A percentile compares a stretch with the other conserved stretches of the same genome.
Evolutionary conservation across 2,113 vertebrate genomes (phyloP).

Genomic region (Octodon degus): DNA sequence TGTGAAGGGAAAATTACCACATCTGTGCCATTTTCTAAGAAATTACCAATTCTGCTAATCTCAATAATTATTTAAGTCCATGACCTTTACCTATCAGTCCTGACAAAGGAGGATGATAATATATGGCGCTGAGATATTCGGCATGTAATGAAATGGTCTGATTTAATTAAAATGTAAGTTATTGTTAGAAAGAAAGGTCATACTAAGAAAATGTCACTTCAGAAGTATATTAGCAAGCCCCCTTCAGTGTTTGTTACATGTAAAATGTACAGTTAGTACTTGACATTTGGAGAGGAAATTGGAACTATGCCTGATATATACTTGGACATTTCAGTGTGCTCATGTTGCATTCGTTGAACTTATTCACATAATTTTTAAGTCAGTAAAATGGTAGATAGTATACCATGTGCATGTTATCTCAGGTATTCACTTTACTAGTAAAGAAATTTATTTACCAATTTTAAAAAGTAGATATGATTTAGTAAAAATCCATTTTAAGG

Average conservation of each 20-base stretch:
- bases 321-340: slow-evolving; percentile 80
- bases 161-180: slow-evolving; percentile 90
- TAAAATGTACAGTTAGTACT: slow-evolving; percentile 84
- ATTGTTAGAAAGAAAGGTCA: slow-evolving; percentile 88
- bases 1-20: background rate
- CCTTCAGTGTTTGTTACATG: slow-evolving; percentile 84
- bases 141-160: slow-evolving; percentile 82
- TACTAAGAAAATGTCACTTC: slow-evolving; percentile 87
- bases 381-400: slow-evolving; percentile 72
- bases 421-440: slow-evolving; percentile 48
- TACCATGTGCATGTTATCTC: slow-evolving; percentile 72
- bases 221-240: slow-evolving; percentile 83
- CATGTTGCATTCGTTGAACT: slow-evolving; percentile 72
- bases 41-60: slow-evolving; percentile 71
- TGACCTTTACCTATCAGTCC: slow-evolving; percentile 83
- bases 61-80: slow-evolving; percentile 79
- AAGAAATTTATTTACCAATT: slow-evolving; percentile 72
- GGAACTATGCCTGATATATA: slow-evolving; percentile 79
- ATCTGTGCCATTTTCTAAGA: slow-evolving; percentile 45
- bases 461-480: background rate
- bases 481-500: background rate
- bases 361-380: slow-evolving; percentile 77
- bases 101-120: slow-evolving; percentile 76
- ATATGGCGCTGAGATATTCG: slow-evolving; percentile 74
- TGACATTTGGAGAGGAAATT: slow-evolving; percentile 88